phyloP scores from a whole-genome alignment of 2,113 vertebrate genomes.

The Mus musculus region GRCm39 chr13:43149501-43150000 shows the following conservation, averaged over 20 bases:
- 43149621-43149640: neutral
- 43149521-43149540: neutral
- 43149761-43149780: slow-evolving; percentile 57
- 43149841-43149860: slow-evolving; percentile 66
- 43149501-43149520: neutral
- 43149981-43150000: slow-evolving; percentile 46
- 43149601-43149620: neutral
- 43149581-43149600: neutral
- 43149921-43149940: slow-evolving; percentile 52
- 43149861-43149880: slow-evolving; percentile 69
- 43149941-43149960: neutral
- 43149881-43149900: slow-evolving; percentile 47
- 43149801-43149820: slow-evolving; percentile 40
- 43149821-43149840: slow-evolving; percentile 61
- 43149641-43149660: neutral
- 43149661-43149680: neutral
- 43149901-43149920: slow-evolving; percentile 59
- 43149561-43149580: neutral
- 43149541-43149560: neutral
- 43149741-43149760: slow-evolving; percentile 45
- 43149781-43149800: neutral
- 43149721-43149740: slow-evolving; percentile 57
- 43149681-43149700: neutral
- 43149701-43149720: slow-evolving; percentile 51
- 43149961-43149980: neutral